These are phyloP conservation scores for Andricus curvator DNA, from an alignment of 2,888 invertebrate genomes.

Conservation along the genomic window DNA sequence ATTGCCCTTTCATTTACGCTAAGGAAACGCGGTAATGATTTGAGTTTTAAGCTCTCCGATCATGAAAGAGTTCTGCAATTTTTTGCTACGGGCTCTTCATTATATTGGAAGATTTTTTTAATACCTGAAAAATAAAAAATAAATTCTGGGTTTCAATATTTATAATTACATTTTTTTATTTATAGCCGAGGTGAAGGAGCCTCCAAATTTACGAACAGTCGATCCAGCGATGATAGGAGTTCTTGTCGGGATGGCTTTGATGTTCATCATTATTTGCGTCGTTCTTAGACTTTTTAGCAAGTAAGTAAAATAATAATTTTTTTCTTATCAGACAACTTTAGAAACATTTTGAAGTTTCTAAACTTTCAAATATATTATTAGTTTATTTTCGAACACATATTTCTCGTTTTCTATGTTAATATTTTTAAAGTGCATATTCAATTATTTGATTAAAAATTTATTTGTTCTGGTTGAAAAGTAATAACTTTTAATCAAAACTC, in stretches of 20 bases:
- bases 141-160: not conserved
- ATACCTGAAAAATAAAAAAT: not conserved
- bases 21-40: not conserved
- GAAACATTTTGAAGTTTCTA: no score
- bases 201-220: constrained; percentile 84
- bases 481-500: no score
- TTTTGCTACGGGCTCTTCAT: not conserved
- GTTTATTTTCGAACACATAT: no score
- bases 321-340: no score
- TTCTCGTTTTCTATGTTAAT: no score
- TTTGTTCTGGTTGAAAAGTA: no score
- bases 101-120: not conserved
- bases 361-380: no score
- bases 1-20: not conserved
- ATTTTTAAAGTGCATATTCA: no score
- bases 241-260: constrained; percentile 93
- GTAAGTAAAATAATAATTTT: constrained; percentile 80
- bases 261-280: constrained; percentile 96
- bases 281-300: constrained; percentile 95
- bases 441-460: no score
- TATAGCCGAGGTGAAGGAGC: constrained; percentile 81
- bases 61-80: not conserved
- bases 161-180: constrained; percentile 49
- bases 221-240: constrained; percentile 96
- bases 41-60: not conserved